Conservation (phyloP, 1,140 invertebrate genomes). For the Drosophila ananassae region DNA sequence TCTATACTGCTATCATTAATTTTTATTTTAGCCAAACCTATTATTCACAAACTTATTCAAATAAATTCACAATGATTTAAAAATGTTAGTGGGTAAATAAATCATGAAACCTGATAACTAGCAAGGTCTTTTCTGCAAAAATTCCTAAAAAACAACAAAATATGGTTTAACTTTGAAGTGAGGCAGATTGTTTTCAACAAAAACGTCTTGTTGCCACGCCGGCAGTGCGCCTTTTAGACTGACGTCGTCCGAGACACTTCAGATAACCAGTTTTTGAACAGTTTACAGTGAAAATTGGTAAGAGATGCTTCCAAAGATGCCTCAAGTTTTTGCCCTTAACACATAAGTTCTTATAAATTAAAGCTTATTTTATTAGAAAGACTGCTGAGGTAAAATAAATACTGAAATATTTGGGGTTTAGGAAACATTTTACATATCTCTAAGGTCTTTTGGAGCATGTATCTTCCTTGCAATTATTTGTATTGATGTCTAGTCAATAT, state of each 20-base stretch:
- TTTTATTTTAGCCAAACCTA: not conserved
- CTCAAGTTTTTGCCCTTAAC: not conserved
- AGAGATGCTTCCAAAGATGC: too few relatives aligned
- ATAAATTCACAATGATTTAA: not conserved
- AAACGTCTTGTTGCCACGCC: constrained; percentile 13
- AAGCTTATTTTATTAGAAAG: not conserved
- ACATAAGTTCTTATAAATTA: not conserved
- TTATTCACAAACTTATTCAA: not conserved
- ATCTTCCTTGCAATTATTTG: not conserved
- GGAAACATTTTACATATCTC: not conserved
- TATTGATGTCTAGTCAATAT: not conserved
- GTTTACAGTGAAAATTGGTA: constrained; percentile 4
- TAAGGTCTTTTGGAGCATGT: not conserved
- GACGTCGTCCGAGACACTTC: constrained; percentile 9
- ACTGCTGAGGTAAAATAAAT: too few relatives aligned
- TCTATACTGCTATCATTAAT: not conserved
- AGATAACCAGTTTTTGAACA: constrained; percentile 26
- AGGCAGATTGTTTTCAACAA: not conserved
- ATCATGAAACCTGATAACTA: constrained; percentile 1
- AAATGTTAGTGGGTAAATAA: not conserved
- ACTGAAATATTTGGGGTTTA: not conserved
- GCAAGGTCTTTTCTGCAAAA: not conserved
- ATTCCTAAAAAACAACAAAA: not conserved
- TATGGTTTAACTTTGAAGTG: not conserved
- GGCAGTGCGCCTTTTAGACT: constrained; percentile 1